Base-by-base conservation (phyloP, 2,113 vertebrate genomes). In the Cheilinus undulatus region DNA sequence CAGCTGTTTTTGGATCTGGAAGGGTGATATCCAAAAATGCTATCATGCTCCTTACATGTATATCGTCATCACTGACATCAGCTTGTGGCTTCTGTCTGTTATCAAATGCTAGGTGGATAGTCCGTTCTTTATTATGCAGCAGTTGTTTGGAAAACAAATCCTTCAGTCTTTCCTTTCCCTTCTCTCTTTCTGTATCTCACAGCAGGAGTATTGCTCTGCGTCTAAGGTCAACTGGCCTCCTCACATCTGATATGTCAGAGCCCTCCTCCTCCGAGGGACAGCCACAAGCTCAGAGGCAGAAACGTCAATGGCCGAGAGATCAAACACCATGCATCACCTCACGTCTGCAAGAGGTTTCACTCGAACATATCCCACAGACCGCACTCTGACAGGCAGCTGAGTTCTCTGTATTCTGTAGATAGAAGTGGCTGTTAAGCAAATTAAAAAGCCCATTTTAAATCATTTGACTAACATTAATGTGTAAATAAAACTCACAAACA, bases 181-280 rank as follows among this genome's bases (percentile, higher is more conserved):
- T 6, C 7, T 42, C 23, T 40, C 46, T 28, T 30, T 64, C 49
- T 58, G 26, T 53, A 30, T 56, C 23, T 40, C 30, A 51, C 36
- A 69, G 78, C 68, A 62, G 10, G 36, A 48, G 49, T 66, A 66
- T 72, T 84, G 83, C 82, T 80, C 74, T 63, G n/a, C n/a, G 57
- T 27, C 59, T 15, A 74, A 83, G 68, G 73, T 86, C 84, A 85
- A 63, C 69, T 51, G 72, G 45, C 65, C 54, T 80, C 65, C 58
- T 78, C 50, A 57, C 57, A 15, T 23, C 43, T 40, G 32, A 69
- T 58, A 65, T 59, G 78, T 73, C 81, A 75, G 49, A 32, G 64
- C 72, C 77, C 78, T 82, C 40, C 28, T 83, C 43, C 46, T 53
- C 60, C 45, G 53, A 67, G 60, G 54, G 60, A 19, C 40, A 12